Base-by-base conservation (phyloP, 2,113 vertebrate species). In the Mixornis gularis region DNA sequence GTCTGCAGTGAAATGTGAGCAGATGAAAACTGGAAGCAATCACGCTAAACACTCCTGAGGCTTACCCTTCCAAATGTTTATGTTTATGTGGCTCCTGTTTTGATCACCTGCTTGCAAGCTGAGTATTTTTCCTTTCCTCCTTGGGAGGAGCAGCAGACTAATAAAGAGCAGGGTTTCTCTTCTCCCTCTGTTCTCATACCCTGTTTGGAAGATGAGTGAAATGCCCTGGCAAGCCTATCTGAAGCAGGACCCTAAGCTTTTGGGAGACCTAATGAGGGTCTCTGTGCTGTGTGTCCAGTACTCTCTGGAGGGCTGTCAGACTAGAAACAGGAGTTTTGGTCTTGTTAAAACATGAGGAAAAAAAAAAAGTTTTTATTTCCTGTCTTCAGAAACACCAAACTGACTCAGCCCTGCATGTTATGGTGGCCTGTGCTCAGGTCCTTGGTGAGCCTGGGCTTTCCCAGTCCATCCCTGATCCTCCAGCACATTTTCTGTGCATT, bases 1-100 rank as follows among this genome's bases (percentile, higher is more conserved):
- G 18, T 58, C 60, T 60, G 44, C 53, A 62, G 20, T 82, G 85
- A 87, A 90, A 87, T 64, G 58, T 77, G 66, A 89, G 36, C 74
- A 84, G 76, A 79, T 26, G 48, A 70, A 89, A 83, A 72, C 43
- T 71, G 58, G 51, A 82, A 85, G 71, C 6, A 9, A 64, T 34
- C 1, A 3, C 48, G 59, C 59, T 89, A 22, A 72, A 87, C 40
- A 51, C 38, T 71, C 1, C 2, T 41, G 49, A 64, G 62, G 63
- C 30, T 68, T 80, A 73, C 43, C 53, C 22, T 79, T 52, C 56
- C 69, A 60, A 58, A n/a, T 34, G 52, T 73, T 91, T 65, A 58
- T 10, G 20, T 73, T 93, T 72, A 63, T 5, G 18, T 52, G 27
- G 41, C n/a, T 38, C 46, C 21, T 73, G 30, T 59, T 79, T 79